phyloP scores from a whole-genome alignment of 2,797 vertebrate genomes.

The Glossophaga mutica region DNA sequence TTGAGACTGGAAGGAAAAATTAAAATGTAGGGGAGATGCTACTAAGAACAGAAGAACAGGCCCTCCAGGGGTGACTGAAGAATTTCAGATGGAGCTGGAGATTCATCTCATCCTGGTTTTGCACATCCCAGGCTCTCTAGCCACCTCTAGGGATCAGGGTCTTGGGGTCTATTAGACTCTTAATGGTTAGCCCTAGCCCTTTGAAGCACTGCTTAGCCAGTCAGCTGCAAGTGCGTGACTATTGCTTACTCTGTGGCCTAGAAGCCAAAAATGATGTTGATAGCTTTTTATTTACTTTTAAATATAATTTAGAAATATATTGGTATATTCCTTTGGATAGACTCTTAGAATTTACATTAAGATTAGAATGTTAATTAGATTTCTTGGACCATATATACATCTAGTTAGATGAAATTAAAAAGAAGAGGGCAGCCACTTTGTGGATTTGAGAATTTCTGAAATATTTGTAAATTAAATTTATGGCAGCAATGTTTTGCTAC shows the following conservation, averaged over 20 bases:
- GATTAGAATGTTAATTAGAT: constrained; percentile 24
- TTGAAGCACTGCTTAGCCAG: neutral
- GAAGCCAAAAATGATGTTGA: neutral
- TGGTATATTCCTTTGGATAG: constrained; percentile 13
- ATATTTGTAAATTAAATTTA: constrained; percentile 35
- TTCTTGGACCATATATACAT: constrained; percentile 28
- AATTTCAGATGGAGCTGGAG: neutral
- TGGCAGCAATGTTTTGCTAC: neutral
- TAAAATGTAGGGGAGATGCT: neutral
- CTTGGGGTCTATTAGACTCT: neutral
- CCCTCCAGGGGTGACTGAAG: neutral
- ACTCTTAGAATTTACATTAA: constrained; percentile 20
- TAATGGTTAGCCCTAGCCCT: neutral
- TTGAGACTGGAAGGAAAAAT: neutral
- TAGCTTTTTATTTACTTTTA: neutral
- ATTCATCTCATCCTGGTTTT: neutral
- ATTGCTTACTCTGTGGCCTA: neutral
- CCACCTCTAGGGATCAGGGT: neutral
- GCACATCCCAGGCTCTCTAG: neutral
- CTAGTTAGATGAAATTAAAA: constrained; percentile 40
- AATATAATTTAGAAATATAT: constrained; percentile 37
- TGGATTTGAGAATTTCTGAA: constrained; percentile 32
- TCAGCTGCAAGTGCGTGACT: neutral
- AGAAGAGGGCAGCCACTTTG: constrained; percentile 35
- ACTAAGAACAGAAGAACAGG: neutral